A percentile compares a stretch with the other conserved stretches of the same genome.
phyloP scores from a whole-genome alignment of 2,888 invertebrate species.

The Drosophila picticornis region DNA sequence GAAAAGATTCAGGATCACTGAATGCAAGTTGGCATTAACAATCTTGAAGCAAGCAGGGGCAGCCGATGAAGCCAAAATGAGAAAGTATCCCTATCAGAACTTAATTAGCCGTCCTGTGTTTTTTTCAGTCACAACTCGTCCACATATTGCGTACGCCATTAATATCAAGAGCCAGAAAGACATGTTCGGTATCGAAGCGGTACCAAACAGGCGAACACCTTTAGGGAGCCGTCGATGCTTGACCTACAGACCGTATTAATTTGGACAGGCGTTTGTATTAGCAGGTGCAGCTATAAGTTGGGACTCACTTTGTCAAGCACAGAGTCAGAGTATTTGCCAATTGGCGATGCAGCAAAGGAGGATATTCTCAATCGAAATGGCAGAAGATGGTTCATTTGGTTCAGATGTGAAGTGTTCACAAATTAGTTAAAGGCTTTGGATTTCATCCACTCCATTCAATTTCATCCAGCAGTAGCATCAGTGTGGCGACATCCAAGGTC shows the following conservation, averaged over 20 bases:
- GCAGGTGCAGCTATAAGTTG: neutral
- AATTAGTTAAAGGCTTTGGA: neutral
- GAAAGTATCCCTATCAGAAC: neutral
- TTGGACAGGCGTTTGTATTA: neutral
- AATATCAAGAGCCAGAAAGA: neutral
- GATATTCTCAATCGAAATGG: neutral
- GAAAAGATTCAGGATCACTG: constrained; percentile 8
- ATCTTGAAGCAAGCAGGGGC: neutral
- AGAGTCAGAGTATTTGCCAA: too few relatives aligned
- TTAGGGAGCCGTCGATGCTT: neutral
- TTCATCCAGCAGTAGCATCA: neutral
- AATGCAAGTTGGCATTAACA: neutral
- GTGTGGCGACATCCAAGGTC: too few relatives aligned
- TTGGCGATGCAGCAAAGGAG: neutral
- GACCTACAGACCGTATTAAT: neutral
- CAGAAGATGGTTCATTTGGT: neutral
- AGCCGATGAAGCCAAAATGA: neutral
- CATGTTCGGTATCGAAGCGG: neutral
- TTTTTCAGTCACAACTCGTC: neutral
- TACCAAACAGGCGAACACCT: neutral
- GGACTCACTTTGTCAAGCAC: neutral
- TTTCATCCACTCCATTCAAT: neutral
- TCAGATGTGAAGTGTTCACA: neutral
- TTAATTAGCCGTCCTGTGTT: neutral
- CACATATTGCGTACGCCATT: neutral